Evolutionary conservation across 2,113 vertebrate genomes (phyloP), one percentile per base, ranked within the genome.

Genomic region (Leptodactylus fuscus): DNA sequence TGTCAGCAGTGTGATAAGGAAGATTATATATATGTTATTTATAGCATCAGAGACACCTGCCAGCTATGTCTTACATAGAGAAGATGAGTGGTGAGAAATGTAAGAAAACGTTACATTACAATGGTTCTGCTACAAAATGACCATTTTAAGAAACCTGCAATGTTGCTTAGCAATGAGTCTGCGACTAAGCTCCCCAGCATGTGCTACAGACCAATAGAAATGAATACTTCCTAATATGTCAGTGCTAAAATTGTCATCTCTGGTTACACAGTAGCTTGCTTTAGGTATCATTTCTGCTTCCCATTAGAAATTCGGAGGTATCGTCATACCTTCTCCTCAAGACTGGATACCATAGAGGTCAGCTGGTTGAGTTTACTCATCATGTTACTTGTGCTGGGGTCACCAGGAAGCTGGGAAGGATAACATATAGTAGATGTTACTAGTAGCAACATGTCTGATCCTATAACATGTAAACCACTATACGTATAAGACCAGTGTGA

Each of bases 311-410:
- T 36, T 16, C 16, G 29, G 34, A 15, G 8, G 24, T 29, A 29
- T 27, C 10, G 11, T 46, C 62, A 29, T 44, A 99, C 98, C 97
- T 97, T 98, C 29, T 99, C 97, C 91, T 99, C 97, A 89, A 99
- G 94, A 24, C 96, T 95, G 88, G 95, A 95, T 69, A 99, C 93
- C 58, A 98, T 91, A 62, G 95, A 95, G 29, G 95, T 96, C 88
- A 99, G 89, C 62, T 97, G 96, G 87, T 96, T 96, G 77, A 99
- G 95, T 88, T 94, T 96, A 82, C 90, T 87, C 51, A 95, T 90
- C 81, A 98, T 90, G 87, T 89, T 93, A 86, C 87, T 60, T 1
- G 94, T 94, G 88, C 86, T 92, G 22, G 91, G 91, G 88, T 97
- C 96, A 0, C 89, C 81, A 1, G 91, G 92, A 58, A 93, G 86